Evolutionary conservation across 2,888 invertebrate genomes (phyloP).

Genomic region (Quadroppia sp.): DNA sequence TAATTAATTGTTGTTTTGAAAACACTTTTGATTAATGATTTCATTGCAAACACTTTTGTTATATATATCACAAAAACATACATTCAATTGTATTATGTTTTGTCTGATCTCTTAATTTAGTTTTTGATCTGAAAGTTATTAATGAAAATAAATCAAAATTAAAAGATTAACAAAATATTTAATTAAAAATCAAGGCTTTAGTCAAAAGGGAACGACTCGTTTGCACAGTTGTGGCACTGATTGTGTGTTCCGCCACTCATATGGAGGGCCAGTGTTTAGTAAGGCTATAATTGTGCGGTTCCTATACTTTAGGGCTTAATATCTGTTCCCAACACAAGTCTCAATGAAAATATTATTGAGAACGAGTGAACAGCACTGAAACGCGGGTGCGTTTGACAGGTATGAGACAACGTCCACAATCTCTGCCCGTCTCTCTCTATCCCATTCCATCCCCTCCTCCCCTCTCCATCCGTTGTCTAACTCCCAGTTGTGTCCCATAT

Average conservation of each 20-base stretch:
- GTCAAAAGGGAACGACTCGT: no score
- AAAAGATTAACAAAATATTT: background rate
- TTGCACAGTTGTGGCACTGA: slow-evolving; percentile 15
- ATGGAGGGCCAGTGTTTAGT: background rate
- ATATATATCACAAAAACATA: no score
- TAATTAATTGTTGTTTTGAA: no score
- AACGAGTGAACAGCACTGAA: slow-evolving; percentile 16
- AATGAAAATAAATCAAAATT: slow-evolving; percentile 29
- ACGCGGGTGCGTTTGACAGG: slow-evolving; percentile 26
- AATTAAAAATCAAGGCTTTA: no score
- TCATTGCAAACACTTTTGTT: background rate
- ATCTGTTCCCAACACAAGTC: slow-evolving; percentile 32
- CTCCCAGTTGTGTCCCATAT: slow-evolving; percentile 21
- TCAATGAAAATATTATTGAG: slow-evolving; percentile 36
- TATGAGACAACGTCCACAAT: slow-evolving; percentile 32
- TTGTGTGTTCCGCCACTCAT: slow-evolving; percentile 21
- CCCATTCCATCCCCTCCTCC: no score
- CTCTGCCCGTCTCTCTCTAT: background rate
- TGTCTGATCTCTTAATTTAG: slow-evolving; percentile 20
- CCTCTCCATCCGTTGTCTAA: background rate
- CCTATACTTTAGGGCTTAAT: slow-evolving; percentile 8
- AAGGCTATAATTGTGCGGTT: slow-evolving; percentile 34
- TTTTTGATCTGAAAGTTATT: slow-evolving; percentile 14
- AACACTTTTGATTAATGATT: background rate
- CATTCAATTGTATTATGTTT: background rate